Base-by-base conservation (phyloP, 2,113 vertebrate species). In the Sebastes schlegelii region DNA sequence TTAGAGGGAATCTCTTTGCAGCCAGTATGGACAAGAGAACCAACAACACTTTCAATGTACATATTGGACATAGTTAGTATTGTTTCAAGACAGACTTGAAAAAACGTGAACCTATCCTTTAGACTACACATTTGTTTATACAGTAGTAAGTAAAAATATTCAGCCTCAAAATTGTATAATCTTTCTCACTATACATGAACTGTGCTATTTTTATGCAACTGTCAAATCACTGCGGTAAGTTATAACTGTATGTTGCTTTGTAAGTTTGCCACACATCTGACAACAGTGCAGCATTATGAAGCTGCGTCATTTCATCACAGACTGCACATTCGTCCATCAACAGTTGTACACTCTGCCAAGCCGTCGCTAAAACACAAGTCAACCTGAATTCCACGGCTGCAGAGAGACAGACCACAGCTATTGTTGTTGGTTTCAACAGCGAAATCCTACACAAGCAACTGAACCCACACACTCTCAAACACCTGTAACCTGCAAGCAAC, bases 361-460 rank as follows among this genome's bases (percentile, higher is more conserved):
- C 43, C 45, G 0, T 65, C 21, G 14, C 11, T 40, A 66, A 79
- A 83, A 68, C 49, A 79, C 51, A 81, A n/a, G 14, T 78, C 70
- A 55, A 69, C 7, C 46, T 78, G 34, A 71, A 77, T 64, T 73
- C 58, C 77, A 58, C 34, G 34, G 79, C 43, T 60, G 46, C 77
- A 63, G 42, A 12, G 40, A 64, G 48, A 69, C 52, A 70, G 57
- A 74, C 69, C 80, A 69, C 83, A 79, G 48, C 43, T 74, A 34
- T 61, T 88, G 88, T 90, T 88, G 62, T 69, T 55, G 23, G 87
- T 89, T 85, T 71, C 74, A 88, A 85, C 76, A 91, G 45, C 13
- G 49, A 80, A 83, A 74, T 76, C 40, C 42, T 34, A 2, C 55
- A 43, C 45, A 85, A 76, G 69, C 82, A 66, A 63, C 58, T 11